Evolutionary conservation across 2,797 vertebrate species (phyloP).

Genomic region (Epinephelus awoara): DNA sequence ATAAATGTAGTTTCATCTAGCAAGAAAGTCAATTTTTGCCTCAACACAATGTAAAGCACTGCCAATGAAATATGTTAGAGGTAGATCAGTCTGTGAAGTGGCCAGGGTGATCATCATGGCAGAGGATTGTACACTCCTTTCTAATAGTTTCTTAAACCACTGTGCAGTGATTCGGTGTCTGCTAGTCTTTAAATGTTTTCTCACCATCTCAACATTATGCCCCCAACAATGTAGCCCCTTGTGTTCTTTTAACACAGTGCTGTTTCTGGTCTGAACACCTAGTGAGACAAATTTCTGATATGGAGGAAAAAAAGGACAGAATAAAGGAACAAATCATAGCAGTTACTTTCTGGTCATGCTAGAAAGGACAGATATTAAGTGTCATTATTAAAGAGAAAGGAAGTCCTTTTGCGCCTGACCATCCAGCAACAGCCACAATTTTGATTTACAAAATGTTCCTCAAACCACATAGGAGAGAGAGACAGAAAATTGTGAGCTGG

Average conservation of each 20-base stretch:
- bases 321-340: constrained; percentile 36
- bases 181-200: background rate
- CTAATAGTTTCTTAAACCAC: background rate
- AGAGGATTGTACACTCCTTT: background rate
- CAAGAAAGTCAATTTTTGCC: background rate
- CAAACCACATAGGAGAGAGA: constrained; percentile 51
- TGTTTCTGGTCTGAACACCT: constrained; percentile 59
- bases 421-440: constrained; percentile 62
- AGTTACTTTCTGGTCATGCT: constrained; percentile 74
- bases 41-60: background rate
- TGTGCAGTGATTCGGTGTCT: background rate
- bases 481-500: constrained; percentile 38
- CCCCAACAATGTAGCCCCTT: background rate
- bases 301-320: constrained; percentile 46
- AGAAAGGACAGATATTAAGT: constrained; percentile 41
- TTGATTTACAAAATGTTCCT: constrained; percentile 49
- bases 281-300: constrained; percentile 33
- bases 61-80: background rate
- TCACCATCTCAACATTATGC: background rate
- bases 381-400: constrained; percentile 7
- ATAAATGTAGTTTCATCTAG: background rate
- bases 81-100: background rate
- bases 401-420: constrained; percentile 66
- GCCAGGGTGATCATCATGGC: too few relatives aligned
- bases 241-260: constrained; percentile 34